A percentile compares a stretch with the other conserved stretches of the same genome.
Evolutionary conservation across 2,888 invertebrate species (phyloP).

Genomic region (Unio delphinus): DNA sequence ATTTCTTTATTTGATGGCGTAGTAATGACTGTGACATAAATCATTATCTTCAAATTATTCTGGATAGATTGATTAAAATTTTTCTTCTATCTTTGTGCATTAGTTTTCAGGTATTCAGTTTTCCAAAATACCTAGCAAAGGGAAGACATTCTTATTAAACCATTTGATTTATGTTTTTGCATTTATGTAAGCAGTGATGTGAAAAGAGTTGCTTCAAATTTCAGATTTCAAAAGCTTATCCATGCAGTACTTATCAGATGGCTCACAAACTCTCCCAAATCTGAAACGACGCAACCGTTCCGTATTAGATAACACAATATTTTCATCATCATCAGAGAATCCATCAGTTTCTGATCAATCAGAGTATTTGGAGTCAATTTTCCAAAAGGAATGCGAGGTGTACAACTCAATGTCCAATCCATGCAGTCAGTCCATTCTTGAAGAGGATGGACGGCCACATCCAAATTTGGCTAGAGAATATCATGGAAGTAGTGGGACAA

Average conservation of each 20-base stretch:
- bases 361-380: constrained; percentile 43
- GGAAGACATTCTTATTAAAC: neutral
- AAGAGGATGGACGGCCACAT: constrained; percentile 11
- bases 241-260: constrained; percentile 28
- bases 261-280: constrained; percentile 18
- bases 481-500: constrained; percentile 5
- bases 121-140: no score
- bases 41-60: no score
- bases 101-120: no score
- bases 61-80: no score
- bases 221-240: constrained; percentile 37
- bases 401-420: constrained; percentile 34
- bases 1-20: no score
- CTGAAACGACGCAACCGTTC: constrained; percentile 1
- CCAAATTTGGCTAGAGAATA: constrained; percentile 29
- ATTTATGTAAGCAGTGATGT: constrained; percentile 2
- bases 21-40: no score
- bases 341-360: constrained; percentile 12
- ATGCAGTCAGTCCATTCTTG: constrained; percentile 21
- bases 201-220: constrained; percentile 1
- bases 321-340: no score
- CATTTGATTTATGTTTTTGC: constrained; percentile 9
- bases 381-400: constrained; percentile 41
- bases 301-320: no score
- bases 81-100: no score